Base-by-base conservation (phyloP, 2,888 invertebrate species). In the Taphrorychus bicolor region DNA sequence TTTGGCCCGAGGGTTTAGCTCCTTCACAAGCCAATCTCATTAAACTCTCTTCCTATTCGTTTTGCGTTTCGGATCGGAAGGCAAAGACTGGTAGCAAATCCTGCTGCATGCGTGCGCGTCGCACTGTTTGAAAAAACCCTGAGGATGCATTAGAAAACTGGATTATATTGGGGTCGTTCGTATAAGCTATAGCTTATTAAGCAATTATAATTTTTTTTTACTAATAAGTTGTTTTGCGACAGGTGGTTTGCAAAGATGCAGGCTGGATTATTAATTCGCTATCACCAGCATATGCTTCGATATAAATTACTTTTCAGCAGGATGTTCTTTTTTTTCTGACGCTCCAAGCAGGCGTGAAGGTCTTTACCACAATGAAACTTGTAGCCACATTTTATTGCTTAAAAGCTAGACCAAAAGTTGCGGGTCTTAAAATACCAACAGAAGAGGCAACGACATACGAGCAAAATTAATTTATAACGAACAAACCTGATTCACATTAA, bases 31-130 rank as follows among this genome's bases (percentile, higher is more conserved):
- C 45, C 42, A 59, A 54, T 58, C 65, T 65, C 65, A 65, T 65
- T 65, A 65, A 58, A 32, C 9, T 9, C 32, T 32, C 9, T 32
- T 32, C 7, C n/a, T n/a, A 11, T 11, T 32, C 11, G 11, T 32
- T 32, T 32, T 11, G 7, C 32, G 32, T 9, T 32, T 32, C 11
- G 11, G 53, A 53, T 17, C 53, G 52, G 52, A 59, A 65, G 16
- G 19, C 52, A 61, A 59, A 66, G 54, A 66, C 65, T 45, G 59
- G 65, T 65, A 62, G 62, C 60, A 41, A 7, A 32, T 32, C 7
- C 32, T 32, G 32, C n/a, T n/a, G n/a, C n/a, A n/a, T n/a, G n/a
- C n/a, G n/a, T n/a, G n/a, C n/a, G n/a, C n/a, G n/a, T n/a, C n/a
- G n/a, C n/a, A n/a, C n/a, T n/a, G n/a, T n/a, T n/a, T n/a, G n/a